A percentile compares a stretch with the other conserved stretches of the same genome.
Conservation (phyloP, 1,140 invertebrate genomes). For the Andricus grossulariae region DNA sequence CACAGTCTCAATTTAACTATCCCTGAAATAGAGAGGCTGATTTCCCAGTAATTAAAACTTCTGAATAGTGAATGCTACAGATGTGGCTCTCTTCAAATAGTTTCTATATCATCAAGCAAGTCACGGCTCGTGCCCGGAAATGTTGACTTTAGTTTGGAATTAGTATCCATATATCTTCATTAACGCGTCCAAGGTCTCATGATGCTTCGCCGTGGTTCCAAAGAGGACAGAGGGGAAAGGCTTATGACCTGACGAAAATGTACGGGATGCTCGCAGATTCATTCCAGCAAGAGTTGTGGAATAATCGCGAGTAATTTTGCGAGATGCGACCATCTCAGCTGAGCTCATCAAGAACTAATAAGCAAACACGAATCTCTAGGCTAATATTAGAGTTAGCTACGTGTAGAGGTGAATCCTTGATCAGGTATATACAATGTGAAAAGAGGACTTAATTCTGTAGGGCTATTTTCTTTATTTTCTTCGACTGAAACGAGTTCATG, state of each 20-base stretch:
- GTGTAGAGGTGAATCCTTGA: conserved; percentile 46
- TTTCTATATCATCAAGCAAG: too few species aligned
- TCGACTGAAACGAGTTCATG: background rate
- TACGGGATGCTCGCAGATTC: conserved; percentile 18
- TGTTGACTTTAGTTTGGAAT: too few species aligned
- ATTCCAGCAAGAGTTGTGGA: conserved; percentile 34
- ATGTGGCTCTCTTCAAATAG: too few species aligned
- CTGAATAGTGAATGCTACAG: too few species aligned
- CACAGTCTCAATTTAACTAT: too few species aligned
- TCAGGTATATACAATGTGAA: conserved; percentile 50
- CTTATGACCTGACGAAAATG: conserved; percentile 16
- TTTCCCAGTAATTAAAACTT: too few species aligned
- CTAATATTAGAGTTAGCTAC: conserved; percentile 55
- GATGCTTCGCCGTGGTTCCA: too few species aligned
- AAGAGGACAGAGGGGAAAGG: too few species aligned
- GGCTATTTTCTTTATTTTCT: background rate
- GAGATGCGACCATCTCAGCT: conserved; percentile 43
- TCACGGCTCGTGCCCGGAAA: too few species aligned
- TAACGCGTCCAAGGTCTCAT: too few species aligned
- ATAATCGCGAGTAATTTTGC: conserved; percentile 45
- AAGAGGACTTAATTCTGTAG: background rate
- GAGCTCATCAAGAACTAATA: conserved; percentile 52
- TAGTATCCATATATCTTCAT: too few species aligned
- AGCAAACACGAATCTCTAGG: conserved; percentile 51
- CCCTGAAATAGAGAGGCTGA: too few species aligned